Evolutionary conservation across 2,888 invertebrate species (phyloP).

Genomic region (Macrophya alboannulata): DNA sequence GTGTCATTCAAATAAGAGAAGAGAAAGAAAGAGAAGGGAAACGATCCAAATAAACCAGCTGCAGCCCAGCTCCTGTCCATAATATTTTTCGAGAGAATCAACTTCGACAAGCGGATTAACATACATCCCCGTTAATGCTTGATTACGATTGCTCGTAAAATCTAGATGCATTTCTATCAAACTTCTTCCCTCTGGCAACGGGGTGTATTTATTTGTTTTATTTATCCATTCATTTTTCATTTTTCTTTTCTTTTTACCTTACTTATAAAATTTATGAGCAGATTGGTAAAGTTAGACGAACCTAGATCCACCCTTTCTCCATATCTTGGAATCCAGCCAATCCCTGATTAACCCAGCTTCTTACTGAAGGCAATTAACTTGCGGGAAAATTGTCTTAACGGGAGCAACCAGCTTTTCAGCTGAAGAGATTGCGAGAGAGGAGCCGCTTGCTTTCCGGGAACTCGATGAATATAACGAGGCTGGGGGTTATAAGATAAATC

Average conservation of each 20-base stretch:
- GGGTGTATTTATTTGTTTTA: neutral
- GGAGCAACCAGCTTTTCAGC: conserved; percentile 11
- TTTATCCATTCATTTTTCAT: neutral
- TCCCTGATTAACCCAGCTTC: conserved; percentile 44
- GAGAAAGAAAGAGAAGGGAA: neutral
- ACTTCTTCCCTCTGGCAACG: neutral
- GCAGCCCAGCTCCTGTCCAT: neutral
- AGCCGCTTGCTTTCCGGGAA: conserved; percentile 60
- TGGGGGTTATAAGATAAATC: neutral
- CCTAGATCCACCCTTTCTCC: neutral
- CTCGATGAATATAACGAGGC: conserved; percentile 20
- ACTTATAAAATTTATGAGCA: neutral
- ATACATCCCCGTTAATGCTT: neutral
- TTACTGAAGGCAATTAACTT: conserved; percentile 47
- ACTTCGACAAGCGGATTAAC: neutral
- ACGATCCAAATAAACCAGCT: neutral
- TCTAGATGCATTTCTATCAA: neutral
- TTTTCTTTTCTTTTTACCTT: neutral
- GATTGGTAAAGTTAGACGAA: conserved; percentile 28
- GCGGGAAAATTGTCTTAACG: conserved; percentile 41
- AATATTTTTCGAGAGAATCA: neutral
- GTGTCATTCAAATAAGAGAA: conserved; percentile 6
- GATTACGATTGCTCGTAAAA: neutral
- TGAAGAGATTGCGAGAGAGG: conserved; percentile 16
- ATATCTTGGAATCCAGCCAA: conserved; percentile 35